Base-by-base conservation (phyloP, 2,888 invertebrate genomes). In the Limulus polyphemus region DNA sequence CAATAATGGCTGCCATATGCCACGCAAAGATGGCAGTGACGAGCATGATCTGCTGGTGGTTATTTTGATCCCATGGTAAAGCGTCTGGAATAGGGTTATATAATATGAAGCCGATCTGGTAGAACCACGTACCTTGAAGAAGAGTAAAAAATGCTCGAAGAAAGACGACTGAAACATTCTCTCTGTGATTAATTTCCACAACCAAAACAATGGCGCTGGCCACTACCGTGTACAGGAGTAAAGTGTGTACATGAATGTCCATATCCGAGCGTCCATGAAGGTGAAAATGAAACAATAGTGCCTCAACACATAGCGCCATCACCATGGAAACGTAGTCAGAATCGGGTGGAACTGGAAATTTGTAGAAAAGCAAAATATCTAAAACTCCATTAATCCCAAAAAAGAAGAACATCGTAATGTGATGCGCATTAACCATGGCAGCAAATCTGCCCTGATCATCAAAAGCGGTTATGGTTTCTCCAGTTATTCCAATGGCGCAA, bases 111-210 rank as follows among this genome's bases (percentile, higher is more conserved):
- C 76, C 80, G 12, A 79, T 75, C 65, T 78, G 78, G 71, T 74
- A 77, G 72, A 79, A 79, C 80, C 80, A 80, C 3, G 78, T 77
- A n/a, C 80, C 80, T 71, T 80, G 80, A 11, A 80, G 71, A 13
- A 79, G 63, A 0, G 75, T 72, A 59, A 77, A 75, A 65, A 75
- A 78, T 11, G 74, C 67, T 56, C 79, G 67, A 10, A 73, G 65
- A 55, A 79, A 65, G 0, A 77, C 73, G 7, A 75, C 70, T 48
- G 78, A 59, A 9, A 78, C 71, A 61, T 71, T 74, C 58, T 73
- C 68, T 7, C 75, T 73, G 65, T 72, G 73, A 11, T 68, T 69
- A 72, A 77, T 74, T 70, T 80, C 79, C 49, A 76, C 58, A 4
- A 75, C 54, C 1, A 73, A 66, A 4, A 74, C 69, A 4, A 76